phyloP scores from a whole-genome alignment of 2,113 vertebrate genomes.

The Prochilodus magdalenae region DNA sequence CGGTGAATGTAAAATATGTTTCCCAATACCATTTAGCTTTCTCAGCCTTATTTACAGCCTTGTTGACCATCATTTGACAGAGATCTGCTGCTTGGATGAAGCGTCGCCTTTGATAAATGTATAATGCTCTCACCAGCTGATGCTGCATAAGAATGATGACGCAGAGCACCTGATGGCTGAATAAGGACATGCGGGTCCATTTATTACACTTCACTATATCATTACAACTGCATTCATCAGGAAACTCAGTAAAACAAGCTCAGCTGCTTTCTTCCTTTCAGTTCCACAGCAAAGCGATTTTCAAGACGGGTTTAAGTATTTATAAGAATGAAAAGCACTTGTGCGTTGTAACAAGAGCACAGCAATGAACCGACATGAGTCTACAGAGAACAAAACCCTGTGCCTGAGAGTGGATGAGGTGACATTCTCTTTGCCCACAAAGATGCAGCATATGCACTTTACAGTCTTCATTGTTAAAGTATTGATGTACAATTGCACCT shows the following conservation, averaged over 20 bases:
- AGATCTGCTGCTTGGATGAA: conserved; percentile 7
- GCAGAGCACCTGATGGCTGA: conserved; percentile 46
- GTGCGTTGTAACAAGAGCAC: conserved; percentile 15
- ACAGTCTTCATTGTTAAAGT: not conserved
- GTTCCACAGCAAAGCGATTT: conserved; percentile 38
- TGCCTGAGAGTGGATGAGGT: conserved; percentile 20
- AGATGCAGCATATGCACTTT: not conserved
- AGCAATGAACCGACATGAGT: not conserved
- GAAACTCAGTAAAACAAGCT: conserved; percentile 28
- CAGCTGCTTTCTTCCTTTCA: conserved; percentile 32
- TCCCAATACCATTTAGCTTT: conserved; percentile 2
- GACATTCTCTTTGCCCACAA: conserved; percentile 2
- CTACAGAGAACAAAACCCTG: conserved; percentile 20
- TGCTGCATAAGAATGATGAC: conserved; percentile 17
- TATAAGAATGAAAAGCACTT: conserved; percentile 30
- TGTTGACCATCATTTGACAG: conserved; percentile 24
- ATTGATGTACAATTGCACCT: not conserved
- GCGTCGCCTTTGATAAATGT: conserved; percentile 28
- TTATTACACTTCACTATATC: conserved; percentile 42
- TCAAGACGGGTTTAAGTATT: conserved; percentile 35
- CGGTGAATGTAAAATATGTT: conserved; percentile 18
- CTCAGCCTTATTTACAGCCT: conserved; percentile 29
- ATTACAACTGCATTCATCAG: conserved; percentile 40
- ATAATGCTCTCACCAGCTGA: conserved; percentile 1
- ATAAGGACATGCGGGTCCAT: conserved; percentile 35